Evolutionary conservation across 2,888 invertebrate species (phyloP).

Genomic region (Agapetus fuscipes): DNA sequence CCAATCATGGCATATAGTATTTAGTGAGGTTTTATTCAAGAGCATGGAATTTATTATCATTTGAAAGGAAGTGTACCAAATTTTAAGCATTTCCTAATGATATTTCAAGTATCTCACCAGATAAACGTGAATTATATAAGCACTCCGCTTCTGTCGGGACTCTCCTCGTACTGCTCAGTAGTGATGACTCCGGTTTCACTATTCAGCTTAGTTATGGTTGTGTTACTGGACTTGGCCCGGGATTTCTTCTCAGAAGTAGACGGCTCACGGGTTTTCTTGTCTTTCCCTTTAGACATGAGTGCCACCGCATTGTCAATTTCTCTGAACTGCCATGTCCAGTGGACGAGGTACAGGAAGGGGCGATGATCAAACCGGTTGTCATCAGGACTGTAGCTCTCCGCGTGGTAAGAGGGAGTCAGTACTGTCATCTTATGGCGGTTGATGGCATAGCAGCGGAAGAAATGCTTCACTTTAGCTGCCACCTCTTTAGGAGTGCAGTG

Average conservation of each 20-base stretch:
- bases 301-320: constrained; percentile 80
- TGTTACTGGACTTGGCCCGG: constrained; percentile 24
- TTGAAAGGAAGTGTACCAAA: no score
- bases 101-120: no score
- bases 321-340: constrained; percentile 95
- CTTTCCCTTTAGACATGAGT: constrained; percentile 34
- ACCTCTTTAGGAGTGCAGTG: constrained; percentile 72
- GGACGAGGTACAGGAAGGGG: constrained; percentile 89
- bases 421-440: constrained; percentile 99
- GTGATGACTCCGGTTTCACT: constrained; percentile 24
- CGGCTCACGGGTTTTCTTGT: no score
- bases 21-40: no score
- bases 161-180: constrained; percentile 24
- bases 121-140: no score
- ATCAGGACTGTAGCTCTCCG: constrained; percentile 93
- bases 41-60: no score
- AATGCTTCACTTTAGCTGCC: constrained; percentile 89
- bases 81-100: no score
- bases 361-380: constrained; percentile 96
- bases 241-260: constrained; percentile 26
- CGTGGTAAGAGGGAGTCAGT: constrained; percentile 90
- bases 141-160: constrained; percentile 36
- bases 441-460: constrained; percentile 89
- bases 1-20: no score
- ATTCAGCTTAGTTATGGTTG: constrained; percentile 23